Percentiles rank a stretch among this genome's conserved stretches.
Conservation (phyloP, 2,113 vertebrate genomes). For the Salvelinus fontinalis region DNA sequence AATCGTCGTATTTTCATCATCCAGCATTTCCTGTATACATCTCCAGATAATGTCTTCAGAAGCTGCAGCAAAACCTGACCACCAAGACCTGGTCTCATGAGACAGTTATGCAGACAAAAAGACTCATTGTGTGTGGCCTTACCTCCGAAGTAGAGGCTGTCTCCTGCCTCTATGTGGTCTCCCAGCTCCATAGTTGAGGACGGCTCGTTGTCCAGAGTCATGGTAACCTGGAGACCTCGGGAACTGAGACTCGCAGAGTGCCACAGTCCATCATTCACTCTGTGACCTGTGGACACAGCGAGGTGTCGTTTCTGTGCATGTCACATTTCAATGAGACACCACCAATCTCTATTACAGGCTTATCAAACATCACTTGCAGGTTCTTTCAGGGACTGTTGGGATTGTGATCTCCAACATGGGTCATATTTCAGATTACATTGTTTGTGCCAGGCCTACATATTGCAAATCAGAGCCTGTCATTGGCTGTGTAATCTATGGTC, state of each 20-base stretch:
- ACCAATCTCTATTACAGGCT: too few species aligned
- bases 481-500: too few species aligned
- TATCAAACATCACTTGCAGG: too few species aligned
- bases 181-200: constrained; percentile 77
- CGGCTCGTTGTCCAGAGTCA: constrained; percentile 83
- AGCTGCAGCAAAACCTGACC: too few species aligned
- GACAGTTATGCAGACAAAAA: too few species aligned
- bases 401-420: constrained; percentile 13
- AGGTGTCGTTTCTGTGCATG: not conserved
- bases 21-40: too few species aligned
- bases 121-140: constrained; percentile 23
- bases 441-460: too few species aligned
- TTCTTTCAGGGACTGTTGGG: too few species aligned
- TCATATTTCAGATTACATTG: too few species aligned
- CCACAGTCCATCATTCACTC: constrained; percentile 91
- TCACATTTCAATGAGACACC: too few species aligned
- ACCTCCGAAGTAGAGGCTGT: constrained; percentile 90
- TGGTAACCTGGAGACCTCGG: constrained; percentile 79
- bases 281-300: constrained; percentile 72
- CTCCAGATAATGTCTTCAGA: not conserved
- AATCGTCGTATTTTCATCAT: too few species aligned
- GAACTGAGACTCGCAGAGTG: constrained; percentile 84
- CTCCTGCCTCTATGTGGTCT: constrained; percentile 79
- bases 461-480: too few species aligned
- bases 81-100: not conserved